Conservation (phyloP, 2,888 invertebrate species). For the Neria commutata region DNA sequence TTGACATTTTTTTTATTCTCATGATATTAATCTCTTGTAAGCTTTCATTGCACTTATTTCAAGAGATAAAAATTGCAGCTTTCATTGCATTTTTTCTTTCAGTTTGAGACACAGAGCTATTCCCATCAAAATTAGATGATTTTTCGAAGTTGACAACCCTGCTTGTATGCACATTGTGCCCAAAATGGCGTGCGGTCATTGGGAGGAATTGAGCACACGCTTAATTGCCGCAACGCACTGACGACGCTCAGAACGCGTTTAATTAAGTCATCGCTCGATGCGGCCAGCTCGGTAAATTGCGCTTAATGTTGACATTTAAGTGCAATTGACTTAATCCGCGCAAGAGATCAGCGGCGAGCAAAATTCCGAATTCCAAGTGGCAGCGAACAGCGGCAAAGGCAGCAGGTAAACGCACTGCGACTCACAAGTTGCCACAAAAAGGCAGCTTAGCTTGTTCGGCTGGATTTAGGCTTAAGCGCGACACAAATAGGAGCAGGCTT, state of each 20-base stretch:
- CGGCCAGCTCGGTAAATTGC: constrained; percentile 37
- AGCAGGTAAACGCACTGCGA: neutral
- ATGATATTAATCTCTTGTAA: no score
- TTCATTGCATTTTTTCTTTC: no score
- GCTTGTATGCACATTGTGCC: no score
- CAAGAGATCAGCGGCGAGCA: constrained; percentile 18
- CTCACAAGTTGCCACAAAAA: constrained; percentile 18
- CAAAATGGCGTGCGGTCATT: no score
- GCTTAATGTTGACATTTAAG: constrained; percentile 39
- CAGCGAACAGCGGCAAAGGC: neutral
- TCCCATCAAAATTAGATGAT: no score
- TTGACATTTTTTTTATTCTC: no score
- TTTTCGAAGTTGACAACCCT: no score
- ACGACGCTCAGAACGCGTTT: constrained; percentile 31
- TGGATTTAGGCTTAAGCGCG: constrained; percentile 52
- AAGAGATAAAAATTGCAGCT: no score
- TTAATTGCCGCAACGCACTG: constrained; percentile 27
- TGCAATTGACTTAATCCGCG: constrained; percentile 52
- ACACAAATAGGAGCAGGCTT: constrained; percentile 40
- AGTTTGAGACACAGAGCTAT: no score
- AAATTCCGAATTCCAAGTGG: no score
- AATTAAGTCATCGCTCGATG: constrained; percentile 48
- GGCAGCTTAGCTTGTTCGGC: constrained; percentile 19
- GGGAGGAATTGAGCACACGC: no score
- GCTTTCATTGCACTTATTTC: no score